Evolutionary conservation across 2,888 invertebrate genomes (phyloP), one percentile per base, ranked within the genome.

Genomic region (Drosophila meridionalis): DNA sequence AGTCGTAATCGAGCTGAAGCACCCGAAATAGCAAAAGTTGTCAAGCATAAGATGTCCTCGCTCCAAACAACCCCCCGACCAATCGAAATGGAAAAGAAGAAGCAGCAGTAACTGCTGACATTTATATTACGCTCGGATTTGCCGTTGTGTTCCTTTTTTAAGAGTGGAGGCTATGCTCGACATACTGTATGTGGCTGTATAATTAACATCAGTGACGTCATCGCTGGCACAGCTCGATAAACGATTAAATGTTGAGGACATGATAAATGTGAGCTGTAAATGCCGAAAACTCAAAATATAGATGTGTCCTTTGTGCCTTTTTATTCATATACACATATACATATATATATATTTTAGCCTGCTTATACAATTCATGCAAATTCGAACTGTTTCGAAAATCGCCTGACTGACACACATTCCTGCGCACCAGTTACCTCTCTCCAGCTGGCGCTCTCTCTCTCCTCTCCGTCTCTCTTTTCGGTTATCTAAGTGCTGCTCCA

Each of bases 361-460:
- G 80, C 78, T 81, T 80, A 82, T 78, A 89, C 87, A 86, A 89
- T 84, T 81, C 60, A 81, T 83, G 84, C 74, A 80, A 80, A 79
- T 65, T 68, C 55, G 60, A 60, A 60, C 50, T 26, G 69, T 50
- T 48, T 69, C 53, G 61, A 73, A 69, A 62, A 67, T 78, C 65
- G 80, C 61, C 80, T 80, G 73, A 74, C 77, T 80, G 87, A 82
- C 82, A 82, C 73, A 83, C 81, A 82, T 82, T 82, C 78, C 83
- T 76, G 73, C 84, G 84, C 83, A 81, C 63, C 62, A 66, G 67
- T 47, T 61, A 48, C 5, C 56, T 52, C 58, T 42, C 50, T 69
- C 59, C 48, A 32, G 30, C 43, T 48, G 8, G 7, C n/a, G 3
- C 56, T 48, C 58, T 42, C 42, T 67, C 59, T 62, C 34, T 28